Conservation (phyloP, 2,113 vertebrate species). For the Ptilorrhoa leucosticta region DNA sequence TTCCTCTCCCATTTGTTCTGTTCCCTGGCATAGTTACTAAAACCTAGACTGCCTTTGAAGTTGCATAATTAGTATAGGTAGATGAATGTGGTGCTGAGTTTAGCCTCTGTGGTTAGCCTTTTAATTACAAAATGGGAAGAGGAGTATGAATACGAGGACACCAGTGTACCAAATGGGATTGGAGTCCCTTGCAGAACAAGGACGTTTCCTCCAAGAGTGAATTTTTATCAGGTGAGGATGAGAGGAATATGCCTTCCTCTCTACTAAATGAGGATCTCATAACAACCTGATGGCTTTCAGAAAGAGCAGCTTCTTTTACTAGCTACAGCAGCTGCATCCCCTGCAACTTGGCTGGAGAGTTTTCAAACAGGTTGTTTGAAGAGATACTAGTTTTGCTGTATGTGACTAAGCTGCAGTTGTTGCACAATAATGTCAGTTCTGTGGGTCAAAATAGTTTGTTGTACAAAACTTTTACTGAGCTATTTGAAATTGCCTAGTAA, state of each 20-base stretch:
- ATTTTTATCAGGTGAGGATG: background rate
- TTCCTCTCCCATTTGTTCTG: background rate
- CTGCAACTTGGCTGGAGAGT: background rate
- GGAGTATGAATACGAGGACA: background rate
- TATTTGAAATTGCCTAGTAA: background rate
- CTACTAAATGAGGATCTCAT: background rate
- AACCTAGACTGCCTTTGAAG: background rate
- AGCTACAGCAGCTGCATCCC: background rate
- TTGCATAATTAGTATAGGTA: background rate
- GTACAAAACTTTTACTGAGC: background rate
- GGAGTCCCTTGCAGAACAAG: background rate
- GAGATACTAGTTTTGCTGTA: background rate
- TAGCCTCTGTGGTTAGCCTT: background rate
- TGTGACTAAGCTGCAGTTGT: background rate
- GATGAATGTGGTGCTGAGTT: background rate
- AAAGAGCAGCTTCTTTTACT: background rate
- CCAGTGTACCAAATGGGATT: background rate
- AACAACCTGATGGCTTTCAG: background rate
- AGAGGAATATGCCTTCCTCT: background rate
- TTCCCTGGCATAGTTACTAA: background rate
- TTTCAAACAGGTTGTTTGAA: background rate
- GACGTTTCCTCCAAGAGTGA: background rate
- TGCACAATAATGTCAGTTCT: background rate
- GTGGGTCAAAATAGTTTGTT: background rate
- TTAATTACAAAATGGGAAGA: background rate